Evolutionary conservation across 2,888 invertebrate species (phyloP), one percentile per base, ranked within the genome.

Genomic region (Calliopum simillimum): DNA sequence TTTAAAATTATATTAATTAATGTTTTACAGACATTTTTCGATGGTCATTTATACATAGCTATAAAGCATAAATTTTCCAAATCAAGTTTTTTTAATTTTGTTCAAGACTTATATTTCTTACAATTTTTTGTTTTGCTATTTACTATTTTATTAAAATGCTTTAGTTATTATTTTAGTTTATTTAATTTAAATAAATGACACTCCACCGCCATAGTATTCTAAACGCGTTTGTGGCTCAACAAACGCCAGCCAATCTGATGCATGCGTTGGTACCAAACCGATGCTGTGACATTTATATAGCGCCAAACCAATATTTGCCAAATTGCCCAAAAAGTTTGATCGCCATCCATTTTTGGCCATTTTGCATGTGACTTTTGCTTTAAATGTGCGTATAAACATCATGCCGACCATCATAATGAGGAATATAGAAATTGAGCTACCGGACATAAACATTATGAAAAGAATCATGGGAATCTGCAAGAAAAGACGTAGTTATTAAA

Each of bases 391-490:
- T 80, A 99, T 94, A 79, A 99, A 93, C 87, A 99, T 90, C 99
- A 99, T 99, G 55, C 98, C 98, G 11, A 99, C 98, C 99, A 99
- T 99, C 99, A 99, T 99, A 61, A 99, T 99, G 0, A 99, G 99
- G 81, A 99, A 99, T 79, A 99, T 99, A 0, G 98, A 99, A 80
- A 99, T 98, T 0, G 98, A 97, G 86, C 97, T 98, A 19, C 99
- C 99, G 67, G 99, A 97, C 99, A 99, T 99, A 87, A 99, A 99
- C 97, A 99, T 98, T 72, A 99, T 97, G 85, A 99, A 97, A 73
- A 99, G 88, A 87, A 99, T 99, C 99, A 99, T 99, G 0, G 98
- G 98, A 76, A 95, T 84, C 86, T 86, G 68, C 0, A 73, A 71
- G n/a, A 41, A n/a, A n/a, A 47, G 4, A 67, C 41, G 6, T 8